Percentiles rank a stretch among this genome's conserved stretches.
phyloP scores from a whole-genome alignment of 2,888 invertebrate genomes.

The Brachypalpus laphriformis region DNA sequence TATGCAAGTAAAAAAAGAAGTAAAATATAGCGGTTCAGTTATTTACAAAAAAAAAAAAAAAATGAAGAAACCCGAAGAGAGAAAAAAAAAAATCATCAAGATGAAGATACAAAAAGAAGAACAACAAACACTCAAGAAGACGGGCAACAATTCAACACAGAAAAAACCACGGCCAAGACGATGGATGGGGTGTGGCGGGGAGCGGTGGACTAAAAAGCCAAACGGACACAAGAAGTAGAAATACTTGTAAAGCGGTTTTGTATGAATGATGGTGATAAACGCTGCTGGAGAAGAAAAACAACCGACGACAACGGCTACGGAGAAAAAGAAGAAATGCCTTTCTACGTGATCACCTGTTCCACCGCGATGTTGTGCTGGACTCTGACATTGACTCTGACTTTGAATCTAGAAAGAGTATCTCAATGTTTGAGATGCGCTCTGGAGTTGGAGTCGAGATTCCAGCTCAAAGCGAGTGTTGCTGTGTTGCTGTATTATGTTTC shows the following conservation, averaged over 20 bases:
- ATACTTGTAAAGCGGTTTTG: constrained; percentile 72
- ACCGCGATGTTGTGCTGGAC: constrained; percentile 56
- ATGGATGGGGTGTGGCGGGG: neutral
- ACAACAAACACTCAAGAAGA: constrained; percentile 71
- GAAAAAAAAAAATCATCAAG: constrained; percentile 29
- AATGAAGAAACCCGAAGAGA: neutral
- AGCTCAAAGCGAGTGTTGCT: constrained; percentile 54
- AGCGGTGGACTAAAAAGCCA: constrained; percentile 66
- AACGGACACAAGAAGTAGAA: constrained; percentile 72
- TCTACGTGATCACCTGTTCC: constrained; percentile 73
- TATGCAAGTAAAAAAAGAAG: constrained; percentile 67
- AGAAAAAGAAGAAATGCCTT: constrained; percentile 70
- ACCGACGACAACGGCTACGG: constrained; percentile 40
- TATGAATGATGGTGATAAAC: constrained; percentile 74
- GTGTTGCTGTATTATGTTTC: neutral
- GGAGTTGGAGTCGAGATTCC: neutral
- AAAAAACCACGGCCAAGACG: constrained; percentile 28
- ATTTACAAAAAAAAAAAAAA: constrained; percentile 68
- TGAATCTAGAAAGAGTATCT: constrained; percentile 34
- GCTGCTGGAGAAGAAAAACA: constrained; percentile 64
- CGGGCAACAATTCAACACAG: constrained; percentile 62
- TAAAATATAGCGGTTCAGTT: constrained; percentile 74
- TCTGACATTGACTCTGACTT: constrained; percentile 13
- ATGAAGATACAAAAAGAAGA: constrained; percentile 69
- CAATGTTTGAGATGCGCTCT: constrained; percentile 20